Percentiles rank a stretch among this genome's conserved stretches.
Evolutionary conservation across 30 jellyfish, hydroid and myxozoan genomes (phyloP).

Genomic region (Aurelia aurita complex sp. Pacific): DNA sequence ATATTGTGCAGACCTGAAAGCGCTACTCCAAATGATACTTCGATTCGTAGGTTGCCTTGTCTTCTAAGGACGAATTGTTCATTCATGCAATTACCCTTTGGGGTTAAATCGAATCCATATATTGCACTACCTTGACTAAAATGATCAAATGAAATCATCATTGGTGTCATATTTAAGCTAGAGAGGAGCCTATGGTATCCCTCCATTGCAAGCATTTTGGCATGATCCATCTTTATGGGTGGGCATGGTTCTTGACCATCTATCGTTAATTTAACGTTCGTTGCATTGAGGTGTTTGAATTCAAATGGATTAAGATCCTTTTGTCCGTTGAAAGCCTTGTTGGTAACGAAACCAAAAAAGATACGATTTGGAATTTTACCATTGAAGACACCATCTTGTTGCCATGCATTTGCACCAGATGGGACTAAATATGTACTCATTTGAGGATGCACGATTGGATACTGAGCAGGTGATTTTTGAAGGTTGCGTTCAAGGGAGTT

Average conservation of each 20-base stretch:
- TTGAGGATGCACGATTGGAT: constrained; percentile 1
- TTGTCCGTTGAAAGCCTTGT: constrained; percentile 20
- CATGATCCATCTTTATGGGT: constrained; percentile 8
- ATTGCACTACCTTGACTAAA: constrained; percentile 23
- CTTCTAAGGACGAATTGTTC: neutral
- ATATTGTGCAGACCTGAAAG: neutral
- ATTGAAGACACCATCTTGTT: constrained; percentile 11
- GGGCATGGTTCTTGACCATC: constrained; percentile 12
- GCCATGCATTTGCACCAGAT: neutral
- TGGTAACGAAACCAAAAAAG: constrained; percentile 28
- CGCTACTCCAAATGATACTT: neutral
- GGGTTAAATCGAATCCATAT: constrained; percentile 28
- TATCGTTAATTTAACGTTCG: neutral
- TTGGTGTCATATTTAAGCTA: neutral
- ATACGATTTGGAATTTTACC: constrained; percentile 39
- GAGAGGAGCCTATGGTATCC: constrained; percentile 17
- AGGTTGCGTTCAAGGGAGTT: neutral
- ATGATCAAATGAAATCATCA: neutral
- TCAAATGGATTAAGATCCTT: constrained; percentile 24
- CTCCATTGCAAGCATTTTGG: neutral
- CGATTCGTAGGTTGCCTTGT: constrained; percentile 2
- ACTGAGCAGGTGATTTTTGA: neutral
- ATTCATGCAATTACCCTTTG: too few species aligned
- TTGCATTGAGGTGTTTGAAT: neutral
- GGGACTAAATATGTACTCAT: constrained; percentile 8